Evolutionary conservation across 2,797 vertebrate genomes (phyloP).

Genomic region (Synanceia verrucosa): DNA sequence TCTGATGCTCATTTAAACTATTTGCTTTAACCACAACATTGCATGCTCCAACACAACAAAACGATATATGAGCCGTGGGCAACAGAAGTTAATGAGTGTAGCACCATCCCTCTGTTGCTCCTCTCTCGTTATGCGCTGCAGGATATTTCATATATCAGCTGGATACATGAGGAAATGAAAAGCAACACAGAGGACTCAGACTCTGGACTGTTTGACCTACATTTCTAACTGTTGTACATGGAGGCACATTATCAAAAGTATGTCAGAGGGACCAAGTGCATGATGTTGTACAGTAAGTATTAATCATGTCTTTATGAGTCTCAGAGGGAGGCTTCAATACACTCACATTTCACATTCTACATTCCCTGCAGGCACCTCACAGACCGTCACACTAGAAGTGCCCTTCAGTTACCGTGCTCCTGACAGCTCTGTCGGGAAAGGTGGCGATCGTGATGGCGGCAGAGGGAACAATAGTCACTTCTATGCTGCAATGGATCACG

Average conservation of each 20-base stretch:
- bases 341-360: slow-evolving; percentile 12
- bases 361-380: slow-evolving; percentile 9
- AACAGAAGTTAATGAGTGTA: slow-evolving; percentile 38
- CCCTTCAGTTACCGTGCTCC: not conserved
- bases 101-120: slow-evolving; percentile 10
- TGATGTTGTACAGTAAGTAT: not conserved
- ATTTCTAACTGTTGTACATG: not conserved
- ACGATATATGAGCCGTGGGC: slow-evolving; percentile 27
- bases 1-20: slow-evolving; percentile 5
- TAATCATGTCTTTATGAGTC: not conserved
- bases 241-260: not conserved
- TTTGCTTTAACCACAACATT: slow-evolving; percentile 19
- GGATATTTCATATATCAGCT: slow-evolving; percentile 31
- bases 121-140: slow-evolving; percentile 34
- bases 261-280: not conserved
- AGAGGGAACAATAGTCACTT: not conserved
- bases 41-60: slow-evolving; percentile 19
- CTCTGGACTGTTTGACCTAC: slow-evolving; percentile 7
- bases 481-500: not conserved
- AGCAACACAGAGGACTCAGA: not conserved
- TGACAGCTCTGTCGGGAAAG: slow-evolving; percentile 18
- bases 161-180: slow-evolving; percentile 5
- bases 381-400: not conserved
- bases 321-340: not conserved
- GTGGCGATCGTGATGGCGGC: not conserved